Base-by-base conservation (phyloP, 2,888 invertebrate genomes). In the Sinodicranocentrus sp. region DNA sequence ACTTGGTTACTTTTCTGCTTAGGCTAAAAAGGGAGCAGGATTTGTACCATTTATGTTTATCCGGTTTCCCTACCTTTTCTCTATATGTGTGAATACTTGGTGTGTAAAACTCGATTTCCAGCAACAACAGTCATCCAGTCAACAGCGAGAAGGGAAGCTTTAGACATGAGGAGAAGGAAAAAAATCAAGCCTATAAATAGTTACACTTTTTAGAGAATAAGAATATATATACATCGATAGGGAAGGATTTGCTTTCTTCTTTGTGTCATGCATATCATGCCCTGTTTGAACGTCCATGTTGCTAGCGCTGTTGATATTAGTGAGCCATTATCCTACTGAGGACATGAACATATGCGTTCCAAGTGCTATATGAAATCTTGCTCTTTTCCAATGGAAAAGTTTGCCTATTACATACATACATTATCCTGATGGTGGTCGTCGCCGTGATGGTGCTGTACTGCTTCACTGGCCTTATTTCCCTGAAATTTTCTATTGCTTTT, bases 381-480 rank as follows among this genome's bases (percentile, higher is more conserved):
- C n/a, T n/a, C n/a, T n/a, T n/a, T n/a, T n/a, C n/a, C n/a, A n/a
- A 57, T 5, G 10, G 59, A 5, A 59, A 59, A 26, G 59, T 59
- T 8, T 59, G 26, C 23, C 25, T 25, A 13, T 25, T 23, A 25
- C 52, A 48, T 72, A 26, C 72, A 72, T 59, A 15, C 59, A 72
- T 59, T 21, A 63, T 28, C 15, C 1, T 73, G 48, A 48, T 63
- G 61, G 73, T 72, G 72, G 72, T 59, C 61, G 61, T 63, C 48
- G 72, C 28, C 25, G 26, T 59, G 72, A 39, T 72, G 33, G 57
- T 39, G 59, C 43, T 57, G 43, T 61, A 44, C 61, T 61, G 63
- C 28, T 63, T 73, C 61, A 48, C 61, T 73, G 73, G 61, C 63
- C 61, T 73, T 61, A 71, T 57, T 73, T 73, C 25, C 54, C 72